A percentile compares a stretch with the other conserved stretches of the same genome.
phyloP scores from a whole-genome alignment of 2,113 vertebrate genomes.

The Takifugu bimaculatus region DNA sequence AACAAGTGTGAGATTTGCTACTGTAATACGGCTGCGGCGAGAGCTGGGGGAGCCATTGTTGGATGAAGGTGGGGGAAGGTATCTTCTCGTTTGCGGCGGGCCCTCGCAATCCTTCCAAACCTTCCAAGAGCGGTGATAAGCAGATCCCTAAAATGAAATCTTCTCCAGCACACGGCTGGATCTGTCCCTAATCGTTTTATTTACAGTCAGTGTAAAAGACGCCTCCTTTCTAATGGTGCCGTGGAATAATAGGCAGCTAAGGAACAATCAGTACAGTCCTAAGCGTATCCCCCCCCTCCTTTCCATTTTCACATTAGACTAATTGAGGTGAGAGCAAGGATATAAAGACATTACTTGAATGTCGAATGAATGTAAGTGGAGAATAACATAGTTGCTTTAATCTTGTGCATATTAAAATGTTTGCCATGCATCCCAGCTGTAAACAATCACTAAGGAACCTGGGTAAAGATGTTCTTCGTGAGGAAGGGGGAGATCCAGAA shows the following conservation, averaged over 20 bases:
- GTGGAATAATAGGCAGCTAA: conserved; percentile 80
- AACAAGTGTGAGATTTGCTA: conserved; percentile 72
- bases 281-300: conserved; percentile 71
- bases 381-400: conserved; percentile 87
- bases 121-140: conserved; percentile 80
- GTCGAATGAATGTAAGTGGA: conserved; percentile 86
- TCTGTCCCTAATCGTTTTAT: conserved; percentile 82
- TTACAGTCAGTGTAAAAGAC: conserved; percentile 80
- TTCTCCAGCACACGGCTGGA: conserved; percentile 72
- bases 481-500: conserved; percentile 30
- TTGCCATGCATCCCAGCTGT: conserved; percentile 84
- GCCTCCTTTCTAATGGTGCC: conserved; percentile 73
- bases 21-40: conserved; percentile 64
- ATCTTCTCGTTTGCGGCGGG: conserved; percentile 50
- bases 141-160: conserved; percentile 79
- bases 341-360: conserved; percentile 86
- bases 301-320: conserved; percentile 90
- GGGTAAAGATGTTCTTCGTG: conserved; percentile 38
- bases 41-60: conserved; percentile 47
- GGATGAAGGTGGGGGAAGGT: conserved; percentile 65
- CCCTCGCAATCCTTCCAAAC: conserved; percentile 67
- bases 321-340: conserved; percentile 83
- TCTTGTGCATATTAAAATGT: conserved; percentile 87
- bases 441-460: conserved; percentile 82
- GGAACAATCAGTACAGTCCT: conserved; percentile 82